phyloP scores from a whole-genome alignment of 2,797 vertebrate species.

The Danio kyathit region DNA sequence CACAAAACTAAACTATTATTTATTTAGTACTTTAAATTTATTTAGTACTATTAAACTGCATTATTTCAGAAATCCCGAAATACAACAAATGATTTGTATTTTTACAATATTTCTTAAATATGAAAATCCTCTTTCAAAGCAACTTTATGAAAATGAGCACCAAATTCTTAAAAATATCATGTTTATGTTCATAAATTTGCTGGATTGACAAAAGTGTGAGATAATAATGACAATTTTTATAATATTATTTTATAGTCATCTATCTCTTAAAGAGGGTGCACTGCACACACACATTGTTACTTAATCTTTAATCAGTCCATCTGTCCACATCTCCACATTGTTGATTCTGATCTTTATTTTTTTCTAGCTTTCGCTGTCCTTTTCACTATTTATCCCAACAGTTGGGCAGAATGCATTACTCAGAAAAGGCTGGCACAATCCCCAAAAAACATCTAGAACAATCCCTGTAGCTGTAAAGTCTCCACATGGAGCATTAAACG shows the following conservation, averaged over 20 bases:
- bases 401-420: conserved; percentile 15
- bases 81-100: no score
- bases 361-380: background rate
- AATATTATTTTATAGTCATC: background rate
- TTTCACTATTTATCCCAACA: background rate
- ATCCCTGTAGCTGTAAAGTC: background rate
- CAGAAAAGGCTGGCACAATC: background rate
- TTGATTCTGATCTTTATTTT: background rate
- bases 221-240: background rate
- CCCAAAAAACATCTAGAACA: background rate
- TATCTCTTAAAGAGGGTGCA: background rate
- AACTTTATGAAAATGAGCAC: background rate
- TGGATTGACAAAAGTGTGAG: background rate
- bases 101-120: no score
- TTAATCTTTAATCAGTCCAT: background rate
- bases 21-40: no score
- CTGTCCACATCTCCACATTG: background rate
- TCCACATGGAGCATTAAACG: background rate
- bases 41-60: no score
- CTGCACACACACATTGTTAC: background rate
- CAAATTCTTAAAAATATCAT: background rate
- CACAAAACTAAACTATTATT: no score
- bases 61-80: no score
- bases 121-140: no score
- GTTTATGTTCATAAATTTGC: background rate